Base-by-base conservation (phyloP, 2,888 invertebrate species). In the Neria commutata region DNA sequence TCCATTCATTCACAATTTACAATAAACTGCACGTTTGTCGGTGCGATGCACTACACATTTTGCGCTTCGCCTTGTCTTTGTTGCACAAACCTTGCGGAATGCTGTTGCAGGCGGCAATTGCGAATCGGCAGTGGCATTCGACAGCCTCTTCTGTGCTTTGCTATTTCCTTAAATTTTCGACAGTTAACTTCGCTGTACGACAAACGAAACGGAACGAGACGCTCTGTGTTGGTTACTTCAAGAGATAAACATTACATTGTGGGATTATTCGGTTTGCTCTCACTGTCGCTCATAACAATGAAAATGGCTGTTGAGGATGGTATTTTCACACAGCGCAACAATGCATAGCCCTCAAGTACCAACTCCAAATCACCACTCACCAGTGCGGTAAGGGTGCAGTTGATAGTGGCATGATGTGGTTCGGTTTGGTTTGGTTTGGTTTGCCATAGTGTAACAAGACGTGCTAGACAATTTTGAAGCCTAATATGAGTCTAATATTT, bases 261-360 rank as follows among this genome's bases (percentile, higher is more conserved):
- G 19, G 42, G 42, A 68, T 67, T 72, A 68, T 68, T 68, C 66
- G 66, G 73, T 65, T 64, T 65, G 56, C 63, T 68, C 67, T 69
- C 53, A 65, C 67, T 63, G 56, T 65, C 63, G 59, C 62, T 65
- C 61, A 60, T 47, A 65, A 68, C 69, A 74, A 70, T 69, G 58
- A 60, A 65, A 68, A 64, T 67, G 63, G 64, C 64, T 67, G 65
- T 68, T 74, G 67, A 76, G 67, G 67, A 68, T 58, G 65, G 50
- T 67, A 72, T 73, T 74, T 75, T 74, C 68, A 71, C 70, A 72
- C 69, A 75, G 68, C 65, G 63, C 63, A 67, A 70, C 67, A 71
- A 71, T 67, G 60, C 62, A 56, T 63, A 45, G 55, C 59, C 57
- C 61, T 57, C 53, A 63, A 69, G 63, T 63, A 62, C 63, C 64